Base-by-base conservation (phyloP, 1,140 invertebrate species). In the Drosophila pectinifera region DNA sequence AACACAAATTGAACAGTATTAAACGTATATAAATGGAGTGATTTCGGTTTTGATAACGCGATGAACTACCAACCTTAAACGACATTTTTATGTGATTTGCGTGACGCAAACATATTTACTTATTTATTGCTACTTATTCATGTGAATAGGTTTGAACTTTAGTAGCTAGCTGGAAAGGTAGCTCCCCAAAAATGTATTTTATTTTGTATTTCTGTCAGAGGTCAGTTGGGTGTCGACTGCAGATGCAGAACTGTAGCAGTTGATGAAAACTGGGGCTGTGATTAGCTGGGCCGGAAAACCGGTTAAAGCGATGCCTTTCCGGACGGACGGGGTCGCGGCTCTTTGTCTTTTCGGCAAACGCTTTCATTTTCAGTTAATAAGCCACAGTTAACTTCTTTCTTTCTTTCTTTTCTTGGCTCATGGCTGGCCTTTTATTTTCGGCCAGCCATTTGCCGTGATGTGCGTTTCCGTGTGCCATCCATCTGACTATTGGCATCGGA, bases 351-450 rank as follows among this genome's bases (percentile, higher is more conserved):
- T 75, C 72, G 72, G 83, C 80, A 89, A 89, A 84, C 78, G 84
- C 85, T 89, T 89, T 89, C 84, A 90, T 89, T 89, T 89, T 89
- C 84, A 89, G 80, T 89, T 89, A 89, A 89, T 90, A 80, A 88
- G 84, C 84, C 67, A 78, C 84, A 89, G 85, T 89, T 89, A 84
- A 80, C 80, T 88, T 88, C 80, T 84, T 89, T 89, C 68, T 68
- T 68, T 76, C 38, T 62, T 63, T 48, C 46, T 76, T 62, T 34
- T 4, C 13, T 28, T 28, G 26, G 26, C 26, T 28, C 20, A 36
- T 54, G 49, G 13, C 31, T 39, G 45, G 20, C 26, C 28, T 62
- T 65, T 73, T 73, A 28, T 63, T 69, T 59, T 67, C 46, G 78
- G 68, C 16, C 28, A n/a, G 57, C 68, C 78, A 81, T 67, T 67